Evolutionary conservation across 2,888 invertebrate species (phyloP).

Genomic region (Mesorhabditis belari): DNA sequence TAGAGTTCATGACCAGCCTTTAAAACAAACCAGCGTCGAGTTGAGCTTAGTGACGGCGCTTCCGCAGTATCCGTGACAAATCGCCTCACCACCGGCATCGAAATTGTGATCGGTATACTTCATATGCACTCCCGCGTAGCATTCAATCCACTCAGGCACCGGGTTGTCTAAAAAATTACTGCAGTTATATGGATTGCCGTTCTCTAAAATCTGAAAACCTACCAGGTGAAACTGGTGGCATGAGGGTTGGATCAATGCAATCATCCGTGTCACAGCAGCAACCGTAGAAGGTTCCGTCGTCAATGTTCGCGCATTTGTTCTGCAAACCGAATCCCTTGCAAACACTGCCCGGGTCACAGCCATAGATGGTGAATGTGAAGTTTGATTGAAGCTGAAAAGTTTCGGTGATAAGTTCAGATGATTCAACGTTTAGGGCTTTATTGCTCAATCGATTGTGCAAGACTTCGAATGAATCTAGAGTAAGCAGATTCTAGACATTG

Average conservation of each 20-base stretch:
- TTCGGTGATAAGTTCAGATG: too few species aligned
- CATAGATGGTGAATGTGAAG: conserved; percentile 18
- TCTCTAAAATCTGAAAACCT: too few species aligned
- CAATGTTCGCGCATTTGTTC: neutral
- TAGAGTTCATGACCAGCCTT: too few species aligned
- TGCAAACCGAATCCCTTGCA: conserved; percentile 14
- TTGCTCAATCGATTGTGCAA: too few species aligned
- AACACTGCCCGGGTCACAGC: conserved; percentile 24
- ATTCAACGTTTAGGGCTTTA: too few species aligned
- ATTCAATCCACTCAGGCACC: neutral
- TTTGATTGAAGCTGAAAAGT: too few species aligned
- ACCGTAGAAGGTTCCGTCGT: conserved; percentile 13
- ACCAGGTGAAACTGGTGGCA: conserved; percentile 21
- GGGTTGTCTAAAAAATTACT: neutral
- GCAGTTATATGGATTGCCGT: too few species aligned
- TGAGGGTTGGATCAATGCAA: conserved; percentile 25
- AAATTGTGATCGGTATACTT: too few species aligned
- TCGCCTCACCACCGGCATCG: neutral
- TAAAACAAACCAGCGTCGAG: too few species aligned
- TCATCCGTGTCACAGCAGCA: conserved; percentile 25
- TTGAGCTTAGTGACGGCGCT: neutral
- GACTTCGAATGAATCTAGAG: too few species aligned
- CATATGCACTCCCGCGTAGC: neutral
- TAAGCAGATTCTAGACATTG: too few species aligned
- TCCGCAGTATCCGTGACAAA: neutral